Conservation (phyloP, 2,113 vertebrate genomes). For the Poicephalus meyeri region DNA sequence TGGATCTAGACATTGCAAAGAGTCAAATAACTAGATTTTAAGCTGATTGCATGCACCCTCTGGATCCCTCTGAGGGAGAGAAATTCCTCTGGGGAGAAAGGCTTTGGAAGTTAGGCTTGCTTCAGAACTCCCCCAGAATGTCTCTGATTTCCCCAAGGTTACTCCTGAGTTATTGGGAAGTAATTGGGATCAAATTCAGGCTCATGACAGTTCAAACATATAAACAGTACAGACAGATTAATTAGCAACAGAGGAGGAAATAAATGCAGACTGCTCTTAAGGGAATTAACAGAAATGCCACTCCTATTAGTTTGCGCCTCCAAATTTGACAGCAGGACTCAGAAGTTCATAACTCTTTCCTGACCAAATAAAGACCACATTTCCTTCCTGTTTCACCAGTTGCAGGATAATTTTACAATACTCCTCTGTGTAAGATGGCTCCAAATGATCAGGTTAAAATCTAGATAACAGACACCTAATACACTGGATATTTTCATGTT, state of each 20-base stretch:
- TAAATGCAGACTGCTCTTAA: background rate
- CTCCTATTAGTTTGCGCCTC: background rate
- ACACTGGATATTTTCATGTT: background rate
- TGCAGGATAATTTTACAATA: background rate
- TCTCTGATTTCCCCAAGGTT: background rate
- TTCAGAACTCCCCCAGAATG: background rate
- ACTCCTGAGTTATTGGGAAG: background rate
- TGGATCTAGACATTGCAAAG: background rate
- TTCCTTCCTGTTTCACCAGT: background rate
- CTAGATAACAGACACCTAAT: background rate
- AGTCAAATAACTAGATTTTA: background rate
- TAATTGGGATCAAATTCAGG: background rate
- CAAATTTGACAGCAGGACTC: background rate
- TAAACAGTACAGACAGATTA: background rate
- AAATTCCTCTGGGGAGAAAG: background rate
- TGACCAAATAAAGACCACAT: background rate
- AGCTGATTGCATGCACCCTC: background rate
- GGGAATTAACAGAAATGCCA: background rate
- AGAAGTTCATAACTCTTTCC: background rate
- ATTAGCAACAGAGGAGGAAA: constrained; percentile 19
- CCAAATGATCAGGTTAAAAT: background rate
- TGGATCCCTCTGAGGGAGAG: background rate
- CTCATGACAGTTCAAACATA: background rate
- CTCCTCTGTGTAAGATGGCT: background rate
- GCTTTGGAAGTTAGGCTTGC: background rate